Base-by-base conservation (phyloP, 2,888 invertebrate genomes). In the Papilio protenor region DNA sequence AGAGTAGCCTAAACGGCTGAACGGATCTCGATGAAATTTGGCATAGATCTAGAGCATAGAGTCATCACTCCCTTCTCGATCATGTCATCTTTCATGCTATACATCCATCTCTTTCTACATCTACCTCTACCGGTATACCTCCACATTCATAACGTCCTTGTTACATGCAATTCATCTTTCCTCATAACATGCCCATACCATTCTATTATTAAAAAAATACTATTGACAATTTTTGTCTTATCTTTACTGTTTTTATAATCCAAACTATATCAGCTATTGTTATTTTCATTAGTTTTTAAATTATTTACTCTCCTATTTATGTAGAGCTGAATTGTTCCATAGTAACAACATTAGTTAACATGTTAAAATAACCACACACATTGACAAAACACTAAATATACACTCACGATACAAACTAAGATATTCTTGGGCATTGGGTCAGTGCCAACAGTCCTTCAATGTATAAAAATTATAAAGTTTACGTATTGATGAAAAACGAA, bases 361-460 rank as follows among this genome's bases (percentile, higher is more conserved):
- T n/a, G 52, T 52, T 23, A 52, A 23, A 72, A 72, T 72, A 72
- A 72, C 72, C 12, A n/a, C 49, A 52, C 27, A 55, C 49, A 52
- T 71, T 72, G 55, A 55, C 72, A 52, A 55, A 33, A 55, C 12
- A n/a, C 72, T 55, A 72, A 72, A 72, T 69, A 55, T 72, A 71
- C 71, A 27, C 71, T 52, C 52, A 52, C 52, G 52, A 71, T 49
- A 71, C 71, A 27, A 49, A 72, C 72, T 72, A 72, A 72, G 72
- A 72, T 72, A 72, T 72, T 72, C 52, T 72, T 72, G 72, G 52
- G 23, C 55, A 72, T 72, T 72, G 72, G 72, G 40, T 40, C 52
- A 55, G 72, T 72, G 72, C 72, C 72, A 72, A 55, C 55, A 55
- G 33, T 72, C 72, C 72, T 52, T 72, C 72, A 72, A 52, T 52